Conservation (phyloP, 2,888 invertebrate species). For the Pteria penguin region DNA sequence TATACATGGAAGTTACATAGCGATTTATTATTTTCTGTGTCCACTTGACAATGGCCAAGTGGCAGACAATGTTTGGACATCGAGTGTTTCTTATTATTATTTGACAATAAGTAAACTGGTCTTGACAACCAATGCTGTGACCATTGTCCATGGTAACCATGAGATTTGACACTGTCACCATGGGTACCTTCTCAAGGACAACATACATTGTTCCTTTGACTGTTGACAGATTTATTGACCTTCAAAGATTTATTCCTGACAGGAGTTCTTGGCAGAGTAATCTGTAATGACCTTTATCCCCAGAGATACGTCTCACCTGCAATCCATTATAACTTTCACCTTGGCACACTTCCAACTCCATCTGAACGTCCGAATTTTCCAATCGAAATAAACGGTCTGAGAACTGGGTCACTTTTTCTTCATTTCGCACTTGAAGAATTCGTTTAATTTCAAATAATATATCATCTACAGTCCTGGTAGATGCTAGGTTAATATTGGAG, state of each 20-base stretch:
- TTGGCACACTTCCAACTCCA: conserved; percentile 73
- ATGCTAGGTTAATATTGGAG: conserved; percentile 48
- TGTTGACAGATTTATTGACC: no score
- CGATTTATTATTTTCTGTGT: no score
- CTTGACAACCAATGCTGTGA: no score
- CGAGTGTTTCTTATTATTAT: no score
- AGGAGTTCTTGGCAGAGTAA: conserved; percentile 72
- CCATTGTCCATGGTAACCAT: no score
- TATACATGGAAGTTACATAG: no score
- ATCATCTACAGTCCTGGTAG: conserved; percentile 67
- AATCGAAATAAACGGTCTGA: conserved; percentile 69
- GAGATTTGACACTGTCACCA: no score
- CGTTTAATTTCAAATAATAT: conserved; percentile 69
- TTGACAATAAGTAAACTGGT: no score
- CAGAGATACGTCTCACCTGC: conserved; percentile 73
- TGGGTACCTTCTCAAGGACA: no score
- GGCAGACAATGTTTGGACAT: no score
- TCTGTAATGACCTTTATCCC: conserved; percentile 71
- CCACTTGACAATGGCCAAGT: no score
- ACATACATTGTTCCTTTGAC: no score
- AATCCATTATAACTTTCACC: conserved; percentile 66
- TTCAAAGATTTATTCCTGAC: conserved; percentile 67
- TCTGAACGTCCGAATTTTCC: conserved; percentile 66
- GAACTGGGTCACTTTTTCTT: conserved; percentile 69
- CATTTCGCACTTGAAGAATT: conserved; percentile 66